These are phyloP conservation scores for Sciurus niger DNA, from an alignment of 2,113 vertebrate species.

Conservation along the genomic window DNA sequence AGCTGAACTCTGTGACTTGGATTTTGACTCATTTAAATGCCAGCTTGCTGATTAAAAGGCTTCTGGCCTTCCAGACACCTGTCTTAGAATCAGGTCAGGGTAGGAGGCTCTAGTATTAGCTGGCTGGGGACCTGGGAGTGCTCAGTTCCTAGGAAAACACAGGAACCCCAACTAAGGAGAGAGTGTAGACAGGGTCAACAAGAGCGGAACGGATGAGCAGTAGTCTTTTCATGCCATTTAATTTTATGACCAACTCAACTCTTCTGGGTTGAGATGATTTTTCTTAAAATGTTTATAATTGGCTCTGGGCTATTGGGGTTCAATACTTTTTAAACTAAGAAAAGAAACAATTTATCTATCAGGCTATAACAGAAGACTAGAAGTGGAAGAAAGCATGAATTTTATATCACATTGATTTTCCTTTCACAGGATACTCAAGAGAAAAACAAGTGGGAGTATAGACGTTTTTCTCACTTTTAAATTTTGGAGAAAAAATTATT, in stretches of 20 bases:
- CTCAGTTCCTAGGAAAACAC: background rate
- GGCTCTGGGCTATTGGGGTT: background rate
- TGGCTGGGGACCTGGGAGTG: background rate
- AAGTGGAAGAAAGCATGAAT: background rate
- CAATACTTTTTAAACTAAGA: slow-evolving; percentile 58
- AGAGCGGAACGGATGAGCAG: background rate
- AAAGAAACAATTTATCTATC: slow-evolving; percentile 57
- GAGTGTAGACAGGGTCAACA: fast-evolving
- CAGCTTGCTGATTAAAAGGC: background rate
- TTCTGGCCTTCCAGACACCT: background rate
- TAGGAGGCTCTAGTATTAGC: background rate
- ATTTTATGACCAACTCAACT: background rate
- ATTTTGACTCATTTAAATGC: slow-evolving; percentile 8
- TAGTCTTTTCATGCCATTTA: background rate
- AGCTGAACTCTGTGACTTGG: background rate
- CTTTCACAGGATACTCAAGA: slow-evolving; percentile 28
- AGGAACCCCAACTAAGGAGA: background rate
- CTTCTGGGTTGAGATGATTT: slow-evolving; percentile 19
- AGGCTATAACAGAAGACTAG: slow-evolving; percentile 39
- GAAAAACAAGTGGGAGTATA: slow-evolving; percentile 44
- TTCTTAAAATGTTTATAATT: slow-evolving; percentile 50
- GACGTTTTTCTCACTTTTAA: slow-evolving; percentile 61
- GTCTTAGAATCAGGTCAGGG: background rate
- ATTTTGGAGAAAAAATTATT: slow-evolving; percentile 73
- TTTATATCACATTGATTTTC: slow-evolving; percentile 63